These are phyloP conservation scores for Notodonta ziczac DNA, from an alignment of 2,888 invertebrate genomes.

Conservation along the genomic window DNA sequence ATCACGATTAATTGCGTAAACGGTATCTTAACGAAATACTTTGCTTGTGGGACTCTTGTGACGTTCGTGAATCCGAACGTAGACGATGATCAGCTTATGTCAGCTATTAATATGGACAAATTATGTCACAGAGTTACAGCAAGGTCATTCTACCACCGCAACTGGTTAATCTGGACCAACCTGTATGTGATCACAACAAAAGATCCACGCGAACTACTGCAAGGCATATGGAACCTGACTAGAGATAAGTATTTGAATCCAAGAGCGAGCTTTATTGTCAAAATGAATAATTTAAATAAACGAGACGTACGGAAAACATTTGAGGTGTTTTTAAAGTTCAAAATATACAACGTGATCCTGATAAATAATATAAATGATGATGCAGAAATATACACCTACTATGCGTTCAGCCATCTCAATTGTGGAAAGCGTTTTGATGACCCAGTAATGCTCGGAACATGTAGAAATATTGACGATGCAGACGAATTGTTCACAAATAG, in stretches of 20 bases:
- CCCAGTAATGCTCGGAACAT: slow-evolving; percentile 42
- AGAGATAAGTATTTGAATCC: slow-evolving; percentile 61
- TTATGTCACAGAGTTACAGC: slow-evolving; percentile 46
- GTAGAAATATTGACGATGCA: slow-evolving; percentile 32
- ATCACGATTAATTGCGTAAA: slow-evolving; percentile 35
- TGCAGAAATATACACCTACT: slow-evolving; percentile 45
- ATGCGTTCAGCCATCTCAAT: slow-evolving; percentile 48
- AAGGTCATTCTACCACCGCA: slow-evolving; percentile 36
- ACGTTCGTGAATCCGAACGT: slow-evolving; percentile 41
- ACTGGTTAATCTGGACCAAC: slow-evolving; percentile 44
- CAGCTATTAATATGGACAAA: slow-evolving; percentile 27
- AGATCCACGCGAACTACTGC: slow-evolving; percentile 36
- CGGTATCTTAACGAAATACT: slow-evolving; percentile 38
- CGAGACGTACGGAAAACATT: slow-evolving; percentile 41
- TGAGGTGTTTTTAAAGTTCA: slow-evolving; percentile 40
- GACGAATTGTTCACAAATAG: slow-evolving; percentile 31
- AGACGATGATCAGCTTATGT: slow-evolving; percentile 33
- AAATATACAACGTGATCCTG: slow-evolving; percentile 50
- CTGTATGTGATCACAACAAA: slow-evolving; percentile 51
- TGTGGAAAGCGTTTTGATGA: slow-evolving; percentile 48
- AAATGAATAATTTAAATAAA: slow-evolving; percentile 31
- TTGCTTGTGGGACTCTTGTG: slow-evolving; percentile 41
- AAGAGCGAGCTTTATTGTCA: slow-evolving; percentile 51
- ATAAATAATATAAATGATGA: slow-evolving; percentile 32
- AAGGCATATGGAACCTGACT: slow-evolving; percentile 40